Conservation (phyloP, 2,113 vertebrate genomes). For the Capricornis sumatraensis region DNA sequence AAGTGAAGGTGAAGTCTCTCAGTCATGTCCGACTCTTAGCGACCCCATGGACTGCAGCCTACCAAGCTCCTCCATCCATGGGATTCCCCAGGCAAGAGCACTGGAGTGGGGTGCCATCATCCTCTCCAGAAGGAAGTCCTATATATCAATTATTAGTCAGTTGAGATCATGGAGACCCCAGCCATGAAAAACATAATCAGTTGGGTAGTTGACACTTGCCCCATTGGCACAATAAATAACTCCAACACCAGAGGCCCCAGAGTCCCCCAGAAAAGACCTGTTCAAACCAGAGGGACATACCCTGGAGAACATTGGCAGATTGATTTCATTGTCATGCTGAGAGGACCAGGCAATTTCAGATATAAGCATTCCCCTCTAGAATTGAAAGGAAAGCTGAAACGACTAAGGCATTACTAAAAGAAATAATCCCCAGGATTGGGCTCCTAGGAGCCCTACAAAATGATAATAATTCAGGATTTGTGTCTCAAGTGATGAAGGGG, state of each 20-base stretch:
- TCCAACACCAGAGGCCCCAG: background rate
- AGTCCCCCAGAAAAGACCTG: background rate
- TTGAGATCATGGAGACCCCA: background rate
- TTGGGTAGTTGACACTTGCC: background rate
- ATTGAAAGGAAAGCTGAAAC: background rate
- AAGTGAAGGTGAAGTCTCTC: too few species aligned
- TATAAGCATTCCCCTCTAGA: background rate
- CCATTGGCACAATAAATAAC: background rate
- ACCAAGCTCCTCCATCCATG: too few species aligned
- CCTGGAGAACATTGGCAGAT: background rate
- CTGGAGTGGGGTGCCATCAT: too few species aligned
- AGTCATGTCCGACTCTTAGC: rapidly evolving
- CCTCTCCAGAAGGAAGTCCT: background rate
- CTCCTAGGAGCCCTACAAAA: background rate
- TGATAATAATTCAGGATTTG: background rate
- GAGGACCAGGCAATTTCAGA: background rate
- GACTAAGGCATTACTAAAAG: background rate
- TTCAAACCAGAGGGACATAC: background rate
- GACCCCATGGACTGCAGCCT: too few species aligned
- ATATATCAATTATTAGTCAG: background rate
- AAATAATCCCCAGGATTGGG: background rate
- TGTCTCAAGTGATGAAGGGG: background rate
- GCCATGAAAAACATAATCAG: background rate
- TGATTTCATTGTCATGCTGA: background rate
- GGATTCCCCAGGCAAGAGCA: too few species aligned